Percentiles rank a stretch among this genome's conserved stretches.
Conservation (phyloP, 2,113 vertebrate species). For the Rhodinocichla rosea region DNA sequence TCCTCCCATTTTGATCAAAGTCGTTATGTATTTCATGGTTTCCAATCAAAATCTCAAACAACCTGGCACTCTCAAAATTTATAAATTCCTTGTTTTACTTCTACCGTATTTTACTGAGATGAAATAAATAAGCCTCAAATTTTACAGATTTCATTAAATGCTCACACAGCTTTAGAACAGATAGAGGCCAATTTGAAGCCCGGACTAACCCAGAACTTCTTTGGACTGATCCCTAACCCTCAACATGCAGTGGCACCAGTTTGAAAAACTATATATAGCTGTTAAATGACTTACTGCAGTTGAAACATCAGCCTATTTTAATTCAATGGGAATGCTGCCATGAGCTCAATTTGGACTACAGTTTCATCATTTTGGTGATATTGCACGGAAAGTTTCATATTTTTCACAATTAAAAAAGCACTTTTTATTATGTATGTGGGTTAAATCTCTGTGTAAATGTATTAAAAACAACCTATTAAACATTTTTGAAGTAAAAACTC, state of each 20-base stretch:
- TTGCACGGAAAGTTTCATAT: background rate
- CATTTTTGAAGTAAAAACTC: background rate
- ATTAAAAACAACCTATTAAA: background rate
- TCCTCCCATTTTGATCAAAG: background rate
- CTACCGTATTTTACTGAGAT: background rate
- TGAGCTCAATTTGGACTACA: background rate
- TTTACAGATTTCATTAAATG: background rate
- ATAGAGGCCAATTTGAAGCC: background rate
- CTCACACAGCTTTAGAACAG: background rate
- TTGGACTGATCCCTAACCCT: background rate
- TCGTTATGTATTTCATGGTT: background rate
- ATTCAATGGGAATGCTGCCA: background rate
- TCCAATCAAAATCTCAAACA: background rate
- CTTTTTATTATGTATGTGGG: background rate
- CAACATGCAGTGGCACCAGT: background rate
- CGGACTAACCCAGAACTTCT: background rate
- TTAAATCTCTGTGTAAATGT: background rate
- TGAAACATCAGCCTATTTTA: background rate
- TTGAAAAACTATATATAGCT: background rate
- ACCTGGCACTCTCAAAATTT: background rate
- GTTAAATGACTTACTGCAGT: background rate
- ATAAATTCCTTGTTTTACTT: background rate
- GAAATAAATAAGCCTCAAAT: background rate
- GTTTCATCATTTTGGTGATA: background rate
- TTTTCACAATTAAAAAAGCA: background rate